phyloP scores from a whole-genome alignment of 2,797 vertebrate species.

The Psittacula derbiana region DNA sequence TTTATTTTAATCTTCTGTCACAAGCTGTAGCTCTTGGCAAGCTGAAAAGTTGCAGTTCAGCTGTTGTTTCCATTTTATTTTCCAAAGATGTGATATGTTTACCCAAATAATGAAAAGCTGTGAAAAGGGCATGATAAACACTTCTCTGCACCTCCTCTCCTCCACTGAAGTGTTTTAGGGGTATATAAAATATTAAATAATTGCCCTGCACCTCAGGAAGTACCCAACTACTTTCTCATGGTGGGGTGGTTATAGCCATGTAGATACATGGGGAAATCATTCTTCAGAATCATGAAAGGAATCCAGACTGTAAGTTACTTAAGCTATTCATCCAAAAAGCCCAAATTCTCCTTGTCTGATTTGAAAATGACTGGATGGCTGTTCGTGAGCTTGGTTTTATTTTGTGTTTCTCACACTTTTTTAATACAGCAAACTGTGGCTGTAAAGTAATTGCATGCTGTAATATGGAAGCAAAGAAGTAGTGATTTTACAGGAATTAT shows the following conservation, averaged over 20 bases:
- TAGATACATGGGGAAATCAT: not conserved
- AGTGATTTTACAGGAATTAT: not conserved
- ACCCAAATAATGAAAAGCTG: slow-evolving; percentile 19
- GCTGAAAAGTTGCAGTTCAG: slow-evolving; percentile 46
- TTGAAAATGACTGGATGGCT: slow-evolving; percentile 2
- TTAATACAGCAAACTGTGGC: not conserved
- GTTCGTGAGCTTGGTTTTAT: not conserved
- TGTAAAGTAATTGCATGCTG: not conserved
- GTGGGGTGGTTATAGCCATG: not conserved
- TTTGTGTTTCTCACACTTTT: not conserved
- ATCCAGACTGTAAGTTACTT: slow-evolving; percentile 31
- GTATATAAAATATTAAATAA: not conserved
- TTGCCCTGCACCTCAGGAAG: not conserved
- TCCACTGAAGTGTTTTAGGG: not conserved
- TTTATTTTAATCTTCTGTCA: slow-evolving; percentile 52
- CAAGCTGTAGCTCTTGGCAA: slow-evolving; percentile 32
- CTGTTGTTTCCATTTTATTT: slow-evolving; percentile 56
- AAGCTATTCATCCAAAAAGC: slow-evolving; percentile 34
- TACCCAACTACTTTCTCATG: not conserved
- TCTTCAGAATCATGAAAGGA: slow-evolving; percentile 36
- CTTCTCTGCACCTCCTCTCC: not conserved
- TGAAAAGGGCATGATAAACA: slow-evolving; percentile 52
- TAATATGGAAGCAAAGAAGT: not conserved
- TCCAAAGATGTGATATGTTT: slow-evolving; percentile 33
- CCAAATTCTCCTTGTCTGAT: slow-evolving; percentile 19